Percentiles rank a stretch among this genome's conserved stretches.
phyloP scores from a whole-genome alignment of 2,888 invertebrate genomes.

The Caenorhabditis becei region DNA sequence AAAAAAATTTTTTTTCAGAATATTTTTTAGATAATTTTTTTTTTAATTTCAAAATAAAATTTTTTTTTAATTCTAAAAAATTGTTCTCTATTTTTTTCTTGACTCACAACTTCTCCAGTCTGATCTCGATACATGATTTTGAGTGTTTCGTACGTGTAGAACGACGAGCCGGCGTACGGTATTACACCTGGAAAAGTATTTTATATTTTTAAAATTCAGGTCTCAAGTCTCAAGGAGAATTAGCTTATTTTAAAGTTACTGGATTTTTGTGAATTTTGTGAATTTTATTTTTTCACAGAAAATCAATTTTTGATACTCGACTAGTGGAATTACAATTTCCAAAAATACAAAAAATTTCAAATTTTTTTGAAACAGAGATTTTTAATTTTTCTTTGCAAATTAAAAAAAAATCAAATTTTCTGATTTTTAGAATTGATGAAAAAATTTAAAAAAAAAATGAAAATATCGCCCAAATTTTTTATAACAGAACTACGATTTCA shows the following conservation, averaged over 20 bases:
- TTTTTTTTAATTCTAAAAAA: neutral
- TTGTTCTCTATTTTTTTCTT: neutral
- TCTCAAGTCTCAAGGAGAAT: neutral
- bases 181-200: conserved; percentile 61
- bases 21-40: neutral
- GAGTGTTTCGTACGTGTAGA: conserved; percentile 96
- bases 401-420: neutral
- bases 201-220: neutral
- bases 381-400: neutral
- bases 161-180: conserved; percentile 86
- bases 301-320: too few species aligned
- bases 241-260: too few species aligned
- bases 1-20: neutral
- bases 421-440: neutral
- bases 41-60: neutral
- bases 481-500: neutral
- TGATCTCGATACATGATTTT: conserved; percentile 87
- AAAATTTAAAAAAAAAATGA: too few species aligned
- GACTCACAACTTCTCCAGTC: conserved; percentile 66
- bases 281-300: too few species aligned
- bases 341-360: neutral
- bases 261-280: neutral
- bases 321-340: too few species aligned
- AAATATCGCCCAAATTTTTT: too few species aligned
- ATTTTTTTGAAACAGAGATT: conserved; percentile 7